phyloP scores from a whole-genome alignment of 1,140 invertebrate genomes.

The Macrocentrus cingulum region DNA sequence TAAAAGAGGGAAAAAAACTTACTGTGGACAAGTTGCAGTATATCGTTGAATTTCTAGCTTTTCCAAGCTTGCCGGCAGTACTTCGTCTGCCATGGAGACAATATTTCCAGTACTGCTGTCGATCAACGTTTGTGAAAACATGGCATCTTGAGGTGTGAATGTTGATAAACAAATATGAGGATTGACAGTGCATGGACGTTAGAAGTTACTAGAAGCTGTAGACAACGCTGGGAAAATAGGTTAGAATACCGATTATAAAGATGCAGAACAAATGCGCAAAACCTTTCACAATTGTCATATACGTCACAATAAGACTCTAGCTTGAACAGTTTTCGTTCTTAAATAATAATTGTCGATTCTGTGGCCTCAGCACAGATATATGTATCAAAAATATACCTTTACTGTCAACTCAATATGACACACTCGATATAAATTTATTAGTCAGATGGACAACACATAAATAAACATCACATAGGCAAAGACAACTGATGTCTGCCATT shows the following conservation, averaged over 20 bases:
- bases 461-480: too few species aligned
- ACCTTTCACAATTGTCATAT: not conserved
- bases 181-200: constrained; percentile 22
- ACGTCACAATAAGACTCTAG: not conserved
- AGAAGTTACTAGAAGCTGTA: constrained; percentile 27
- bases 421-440: too few species aligned
- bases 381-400: too few species aligned
- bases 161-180: constrained; percentile 28
- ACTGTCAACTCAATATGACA: too few species aligned
- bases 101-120: constrained; percentile 20
- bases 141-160: constrained; percentile 32
- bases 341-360: too few species aligned
- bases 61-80: constrained; percentile 50
- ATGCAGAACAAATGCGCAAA: constrained; percentile 13
- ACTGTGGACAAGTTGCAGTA: constrained; percentile 38
- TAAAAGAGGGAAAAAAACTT: constrained; percentile 25
- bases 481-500: too few species aligned
- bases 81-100: constrained; percentile 49
- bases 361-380: too few species aligned
- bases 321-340: too few species aligned
- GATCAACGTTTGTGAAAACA: constrained; percentile 35
- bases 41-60: constrained; percentile 53
- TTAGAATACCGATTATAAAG: constrained; percentile 27
- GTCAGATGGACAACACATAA: too few species aligned
- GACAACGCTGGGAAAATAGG: constrained; percentile 20